Base-by-base conservation (phyloP, 2,797 vertebrate species). In the Xenops minutus region DNA sequence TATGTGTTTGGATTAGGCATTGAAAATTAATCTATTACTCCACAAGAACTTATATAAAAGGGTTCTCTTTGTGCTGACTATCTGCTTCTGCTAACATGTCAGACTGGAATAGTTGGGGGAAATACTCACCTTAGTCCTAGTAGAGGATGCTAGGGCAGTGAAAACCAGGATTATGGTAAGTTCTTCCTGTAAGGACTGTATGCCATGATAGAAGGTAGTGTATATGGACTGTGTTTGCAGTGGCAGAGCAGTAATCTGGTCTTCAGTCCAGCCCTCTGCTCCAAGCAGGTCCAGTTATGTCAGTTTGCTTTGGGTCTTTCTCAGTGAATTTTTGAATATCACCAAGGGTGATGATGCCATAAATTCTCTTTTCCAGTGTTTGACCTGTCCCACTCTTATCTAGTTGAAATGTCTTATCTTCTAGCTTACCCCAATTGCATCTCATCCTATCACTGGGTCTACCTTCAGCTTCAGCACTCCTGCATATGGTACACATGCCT, bases 131-230 rank as follows among this genome's bases (percentile, higher is more conserved):
- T 24, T 16, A 63, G 7, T 69, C 48, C 30, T 37, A n/a, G 23
- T 12, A 32, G 22, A 54, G 73, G 52, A 44, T 63, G 52, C 48
- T 14, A 59, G 58, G 17, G 48, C 41, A 44, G 30, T 0, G 2
- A 85, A 46, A 55, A 64, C 22, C 16, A 46, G 43, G 51, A 16
- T 32, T 61, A 22, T 3, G 4, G 49, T 14, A 9, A 41, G 27
- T 84, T 83, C 14, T 64, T 51, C 26, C 66, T 54, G 10, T 39
- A 52, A 32, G 17, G 7, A 49, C n/a, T 36, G 21, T 30, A 11
- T 52, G 37, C 16, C 19, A 0, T 16, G n/a, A 41, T 1, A 3
- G 2, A 59, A 5, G 26, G 29, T 29, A 52, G 41, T 0, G 0
- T 67, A 26, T 67, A 26, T 7, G 23, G 49, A 37, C 43, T 52